Base-by-base conservation (phyloP, 1,140 invertebrate species). In the Magallana ariakensis region DNA sequence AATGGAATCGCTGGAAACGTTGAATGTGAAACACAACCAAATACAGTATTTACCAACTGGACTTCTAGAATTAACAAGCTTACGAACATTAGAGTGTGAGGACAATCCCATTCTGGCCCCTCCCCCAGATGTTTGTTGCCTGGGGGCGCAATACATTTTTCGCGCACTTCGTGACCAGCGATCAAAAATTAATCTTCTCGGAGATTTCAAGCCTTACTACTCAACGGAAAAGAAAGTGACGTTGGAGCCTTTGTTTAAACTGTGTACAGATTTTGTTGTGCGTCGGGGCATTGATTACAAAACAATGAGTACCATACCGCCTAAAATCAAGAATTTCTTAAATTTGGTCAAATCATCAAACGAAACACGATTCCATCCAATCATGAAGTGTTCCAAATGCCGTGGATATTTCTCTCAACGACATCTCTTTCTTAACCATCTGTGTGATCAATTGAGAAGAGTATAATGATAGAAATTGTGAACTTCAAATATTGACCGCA, bases 341-440 rank as follows among this genome's bases (percentile, higher is more conserved):
- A 75, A 19, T 0, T 11, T 75, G 15, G 22, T 26, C 22, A 75
- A 75, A 13, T 26, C 66, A 9, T 75, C 66, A 9, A 75, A 22
- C 26, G 66, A 22, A 9, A 75, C 19, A 11, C 26, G 66, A 26
- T 75, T 75, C 22, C 66, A 19, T 75, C 66, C 66, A 10, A 19
- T 75, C 2, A 19, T 26, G 22, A 75, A 26, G 9, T 75, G 66
- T 26, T 19, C 22, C 22, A 26, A 9, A 4, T 75, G 66, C 22
- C 22, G 22, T 9, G 66, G 19, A 26, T 75, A 75, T 13, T 75
- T 75, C 10, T 13, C 8, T 22, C 19, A 75, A 22, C 22, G 22
- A 75, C 66, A 75, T 22, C 22, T 75, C 9, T 75, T 75, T 75
- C 66, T 75, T 75, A 75, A 75, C 33, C 66, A 75, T 75, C 11